phyloP scores from a whole-genome alignment of 2,113 vertebrate species.

The Oophaga pumilio region DNA sequence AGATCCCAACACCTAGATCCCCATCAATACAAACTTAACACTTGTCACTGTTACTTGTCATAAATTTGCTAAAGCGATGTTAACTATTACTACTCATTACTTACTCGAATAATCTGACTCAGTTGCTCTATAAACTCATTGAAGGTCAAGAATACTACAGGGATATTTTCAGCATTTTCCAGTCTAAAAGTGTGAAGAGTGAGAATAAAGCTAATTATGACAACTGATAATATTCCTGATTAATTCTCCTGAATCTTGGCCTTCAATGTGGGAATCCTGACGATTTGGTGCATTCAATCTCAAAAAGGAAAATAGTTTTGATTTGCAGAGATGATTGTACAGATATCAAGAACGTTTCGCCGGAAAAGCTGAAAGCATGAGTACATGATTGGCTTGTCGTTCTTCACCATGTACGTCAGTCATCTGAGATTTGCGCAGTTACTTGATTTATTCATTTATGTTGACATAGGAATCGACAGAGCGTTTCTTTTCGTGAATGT shows the following conservation, averaged over 20 bases:
- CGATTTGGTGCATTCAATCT: slow-evolving; percentile 18
- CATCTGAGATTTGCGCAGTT: background rate
- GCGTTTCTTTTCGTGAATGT: slow-evolving; percentile 3
- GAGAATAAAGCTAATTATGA: background rate
- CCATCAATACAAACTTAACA: too few relatives aligned
- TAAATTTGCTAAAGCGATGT: too few relatives aligned
- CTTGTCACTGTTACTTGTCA: too few relatives aligned
- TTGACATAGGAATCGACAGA: slow-evolving; percentile 24
- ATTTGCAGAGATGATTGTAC: slow-evolving; percentile 39
- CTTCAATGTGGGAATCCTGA: background rate
- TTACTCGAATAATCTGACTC: background rate
- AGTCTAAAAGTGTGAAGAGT: background rate
- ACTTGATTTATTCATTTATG: slow-evolving; percentile 42
- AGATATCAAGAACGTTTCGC: slow-evolving; percentile 3
- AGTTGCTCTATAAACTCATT: background rate
- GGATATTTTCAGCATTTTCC: background rate
- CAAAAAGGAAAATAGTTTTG: slow-evolving; percentile 38
- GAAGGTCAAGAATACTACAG: background rate
- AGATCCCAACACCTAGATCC: too few relatives aligned
- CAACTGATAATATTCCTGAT: slow-evolving; percentile 2
- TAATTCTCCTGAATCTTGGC: background rate
- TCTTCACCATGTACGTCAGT: slow-evolving; percentile 24
- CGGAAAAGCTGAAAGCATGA: slow-evolving; percentile 3
- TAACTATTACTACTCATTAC: background rate
- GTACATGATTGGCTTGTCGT: slow-evolving; percentile 30